Conservation (phyloP, 2,888 invertebrate species). For the Pinctada fucata region DNA sequence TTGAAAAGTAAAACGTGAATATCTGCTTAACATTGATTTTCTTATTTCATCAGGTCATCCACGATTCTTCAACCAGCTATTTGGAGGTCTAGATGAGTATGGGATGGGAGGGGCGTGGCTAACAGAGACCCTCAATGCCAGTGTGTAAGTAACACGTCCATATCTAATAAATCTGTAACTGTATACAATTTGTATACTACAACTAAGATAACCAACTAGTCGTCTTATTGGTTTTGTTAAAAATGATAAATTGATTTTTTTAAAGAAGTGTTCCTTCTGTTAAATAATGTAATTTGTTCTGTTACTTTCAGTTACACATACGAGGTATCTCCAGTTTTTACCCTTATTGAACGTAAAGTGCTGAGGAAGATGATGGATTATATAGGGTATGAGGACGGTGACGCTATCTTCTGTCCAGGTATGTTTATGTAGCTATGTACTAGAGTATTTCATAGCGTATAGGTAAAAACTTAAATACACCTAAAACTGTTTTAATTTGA, state of each 20-base stretch:
- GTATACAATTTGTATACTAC: too few relatives aligned
- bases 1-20: too few relatives aligned
- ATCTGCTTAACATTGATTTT: too few relatives aligned
- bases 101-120: conserved; percentile 99
- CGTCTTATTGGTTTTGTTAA: too few relatives aligned
- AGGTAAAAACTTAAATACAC: too few relatives aligned
- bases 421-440: conserved; percentile 9
- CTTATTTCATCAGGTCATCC: conserved; percentile 87
- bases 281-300: too few relatives aligned
- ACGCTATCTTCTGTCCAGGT: conserved; percentile 96
- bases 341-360: conserved; percentile 97
- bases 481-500: too few relatives aligned
- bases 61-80: conserved; percentile 98
- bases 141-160: conserved; percentile 83
- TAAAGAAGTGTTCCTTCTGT: too few relatives aligned
- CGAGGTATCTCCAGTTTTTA: conserved; percentile 99
- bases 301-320: conserved; percentile 87
- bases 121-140: conserved; percentile 98
- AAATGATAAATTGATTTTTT: too few relatives aligned
- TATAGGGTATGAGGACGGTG: conserved; percentile 85
- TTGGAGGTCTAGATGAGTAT: conserved; percentile 95
- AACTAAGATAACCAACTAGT: too few relatives aligned
- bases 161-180: too few relatives aligned
- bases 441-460: too few relatives aligned
- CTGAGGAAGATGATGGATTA: conserved; percentile 94